Evolutionary conservation across 2,888 invertebrate species (phyloP).

Genomic region (Tachina lurida): DNA sequence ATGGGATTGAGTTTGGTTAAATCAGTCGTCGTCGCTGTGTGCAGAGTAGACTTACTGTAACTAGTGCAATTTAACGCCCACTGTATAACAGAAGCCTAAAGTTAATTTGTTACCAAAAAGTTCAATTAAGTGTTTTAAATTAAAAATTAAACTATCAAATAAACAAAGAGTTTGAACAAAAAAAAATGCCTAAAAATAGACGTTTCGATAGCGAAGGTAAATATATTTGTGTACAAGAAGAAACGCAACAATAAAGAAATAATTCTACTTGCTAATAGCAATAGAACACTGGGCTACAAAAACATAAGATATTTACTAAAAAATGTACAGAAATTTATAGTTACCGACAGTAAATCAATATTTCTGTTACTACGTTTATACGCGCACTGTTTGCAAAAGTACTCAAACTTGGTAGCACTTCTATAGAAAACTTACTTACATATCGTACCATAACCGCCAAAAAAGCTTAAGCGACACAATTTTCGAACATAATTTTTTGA

Average conservation of each 20-base stretch:
- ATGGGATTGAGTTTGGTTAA: conserved; percentile 74
- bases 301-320: no score
- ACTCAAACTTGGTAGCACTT: no score
- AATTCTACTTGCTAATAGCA: not conserved
- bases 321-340: no score
- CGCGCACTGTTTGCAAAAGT: no score
- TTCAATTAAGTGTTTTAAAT: not conserved
- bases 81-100: not conserved
- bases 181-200: conserved; percentile 80
- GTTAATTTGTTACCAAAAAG: no score
- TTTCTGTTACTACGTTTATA: no score
- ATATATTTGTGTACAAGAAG: conserved; percentile 53
- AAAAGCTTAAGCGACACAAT: no score
- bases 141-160: not conserved
- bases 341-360: no score
- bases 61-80: not conserved
- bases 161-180: not conserved
- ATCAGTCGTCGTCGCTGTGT: conserved; percentile 27
- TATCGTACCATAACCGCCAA: no score
- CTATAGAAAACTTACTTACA: no score
- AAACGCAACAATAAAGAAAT: not conserved
- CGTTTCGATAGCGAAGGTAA: conserved; percentile 78
- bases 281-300: not conserved
- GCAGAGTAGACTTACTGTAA: conserved; percentile 3
- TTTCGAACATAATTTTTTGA: no score